Conservation (phyloP, 2,797 vertebrate species). For the Saguinus oedipus region DNA sequence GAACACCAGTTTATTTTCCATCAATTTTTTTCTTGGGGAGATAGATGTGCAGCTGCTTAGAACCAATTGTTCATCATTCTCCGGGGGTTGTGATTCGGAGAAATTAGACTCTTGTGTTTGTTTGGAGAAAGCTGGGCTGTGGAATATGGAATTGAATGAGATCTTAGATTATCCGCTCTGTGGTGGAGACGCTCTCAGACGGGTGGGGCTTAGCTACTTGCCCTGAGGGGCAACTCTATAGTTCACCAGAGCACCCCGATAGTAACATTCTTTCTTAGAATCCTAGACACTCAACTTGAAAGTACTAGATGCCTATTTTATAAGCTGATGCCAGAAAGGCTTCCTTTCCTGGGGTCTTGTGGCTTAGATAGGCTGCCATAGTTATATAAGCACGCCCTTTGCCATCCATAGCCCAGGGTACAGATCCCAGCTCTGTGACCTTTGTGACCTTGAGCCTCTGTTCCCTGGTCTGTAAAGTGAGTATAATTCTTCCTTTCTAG, state of each 20-base stretch:
- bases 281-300: not conserved
- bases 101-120: not conserved
- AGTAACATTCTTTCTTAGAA: not conserved
- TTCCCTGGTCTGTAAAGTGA: not conserved
- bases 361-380: not conserved
- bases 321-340: not conserved
- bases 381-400: not conserved
- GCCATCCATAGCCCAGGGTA: not conserved
- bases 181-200: not conserved
- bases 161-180: not conserved
- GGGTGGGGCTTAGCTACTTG: not conserved
- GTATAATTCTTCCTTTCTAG: not conserved
- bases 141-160: not conserved
- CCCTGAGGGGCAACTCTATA: not conserved
- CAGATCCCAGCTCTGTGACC: not conserved
- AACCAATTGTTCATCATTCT: not conserved
- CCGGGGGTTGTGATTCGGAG: not conserved
- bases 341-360: not conserved
- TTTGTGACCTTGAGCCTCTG: not conserved
- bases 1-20: not conserved
- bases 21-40: slow-evolving; percentile 9
- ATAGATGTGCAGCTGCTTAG: slow-evolving; percentile 5
- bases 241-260: not conserved
- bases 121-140: not conserved
- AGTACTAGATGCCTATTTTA: not conserved